Evolutionary conservation across 2,888 invertebrate species (phyloP).

Genomic region (Helicoverpa assulta): DNA sequence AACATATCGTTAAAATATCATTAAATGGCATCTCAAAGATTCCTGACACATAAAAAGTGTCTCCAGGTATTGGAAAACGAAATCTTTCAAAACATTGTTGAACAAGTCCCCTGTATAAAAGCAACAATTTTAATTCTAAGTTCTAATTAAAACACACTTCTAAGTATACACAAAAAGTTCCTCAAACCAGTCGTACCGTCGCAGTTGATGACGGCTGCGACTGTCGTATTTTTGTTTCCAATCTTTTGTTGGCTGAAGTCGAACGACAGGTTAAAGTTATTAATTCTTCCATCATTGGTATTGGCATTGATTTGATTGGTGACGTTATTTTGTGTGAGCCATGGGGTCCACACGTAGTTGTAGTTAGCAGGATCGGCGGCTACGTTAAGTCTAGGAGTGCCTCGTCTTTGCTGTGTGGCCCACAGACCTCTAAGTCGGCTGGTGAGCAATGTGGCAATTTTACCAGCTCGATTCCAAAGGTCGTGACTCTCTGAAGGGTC

Average conservation of each 20-base stretch:
- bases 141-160: conserved; percentile 75
- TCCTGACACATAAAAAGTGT: conserved; percentile 9
- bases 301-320: conserved; percentile 26
- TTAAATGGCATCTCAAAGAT: conserved; percentile 32
- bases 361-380: conserved; percentile 93
- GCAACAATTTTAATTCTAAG: conserved; percentile 21
- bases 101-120: conserved; percentile 15
- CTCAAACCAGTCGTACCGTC: conserved; percentile 75
- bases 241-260: conserved; percentile 63
- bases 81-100: conserved; percentile 23
- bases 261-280: conserved; percentile 65
- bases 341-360: conserved; percentile 93
- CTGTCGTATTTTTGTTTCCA: conserved; percentile 64
- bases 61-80: conserved; percentile 14
- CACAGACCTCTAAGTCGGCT: conserved; percentile 82
- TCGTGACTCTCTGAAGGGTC: conserved; percentile 96
- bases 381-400: conserved; percentile 83
- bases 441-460: conserved; percentile 82
- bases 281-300: conserved; percentile 44
- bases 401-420: conserved; percentile 86
- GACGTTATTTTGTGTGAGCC: conserved; percentile 73
- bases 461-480: conserved; percentile 87
- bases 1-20: conserved; percentile 4
- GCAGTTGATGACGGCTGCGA: conserved; percentile 73
- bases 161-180: conserved; percentile 84